phyloP scores from a whole-genome alignment of 2,113 vertebrate species.

The Thryonomys swinderianus region DNA sequence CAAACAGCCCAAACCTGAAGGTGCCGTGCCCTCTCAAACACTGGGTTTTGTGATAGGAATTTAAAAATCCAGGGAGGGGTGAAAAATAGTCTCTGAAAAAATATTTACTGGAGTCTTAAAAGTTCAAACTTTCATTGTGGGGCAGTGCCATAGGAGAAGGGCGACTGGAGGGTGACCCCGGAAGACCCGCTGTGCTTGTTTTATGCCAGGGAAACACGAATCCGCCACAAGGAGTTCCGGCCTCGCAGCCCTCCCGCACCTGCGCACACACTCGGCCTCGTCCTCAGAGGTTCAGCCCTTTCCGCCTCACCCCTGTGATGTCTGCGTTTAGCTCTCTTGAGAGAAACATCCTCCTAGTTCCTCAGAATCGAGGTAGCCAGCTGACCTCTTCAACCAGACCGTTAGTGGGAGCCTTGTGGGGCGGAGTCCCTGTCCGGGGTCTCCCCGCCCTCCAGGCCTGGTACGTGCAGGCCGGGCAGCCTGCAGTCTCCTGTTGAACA shows the following conservation, averaged over 20 bases:
- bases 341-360: background rate
- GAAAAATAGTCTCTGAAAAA: background rate
- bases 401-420: background rate
- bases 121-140: background rate
- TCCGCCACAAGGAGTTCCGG: background rate
- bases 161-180: background rate
- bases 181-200: background rate
- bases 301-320: too few species aligned
- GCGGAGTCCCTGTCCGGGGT: background rate
- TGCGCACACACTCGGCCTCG: background rate
- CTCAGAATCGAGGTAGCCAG: background rate
- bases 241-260: background rate
- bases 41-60: background rate
- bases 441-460: background rate
- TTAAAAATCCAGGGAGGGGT: background rate
- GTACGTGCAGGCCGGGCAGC: too few species aligned
- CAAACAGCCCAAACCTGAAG: background rate
- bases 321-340: background rate
- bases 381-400: slow-evolving; percentile 8
- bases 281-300: background rate
- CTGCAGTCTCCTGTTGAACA: background rate
- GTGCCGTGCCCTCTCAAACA: background rate
- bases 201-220: background rate
- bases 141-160: background rate
- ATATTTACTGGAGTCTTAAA: slow-evolving; percentile 15